Percentiles rank a stretch among this genome's conserved stretches.
These are phyloP conservation scores for Zoanthus solanderi DNA, from an alignment of 92 coral and sea anemone species.

Conservation along the genomic window DNA sequence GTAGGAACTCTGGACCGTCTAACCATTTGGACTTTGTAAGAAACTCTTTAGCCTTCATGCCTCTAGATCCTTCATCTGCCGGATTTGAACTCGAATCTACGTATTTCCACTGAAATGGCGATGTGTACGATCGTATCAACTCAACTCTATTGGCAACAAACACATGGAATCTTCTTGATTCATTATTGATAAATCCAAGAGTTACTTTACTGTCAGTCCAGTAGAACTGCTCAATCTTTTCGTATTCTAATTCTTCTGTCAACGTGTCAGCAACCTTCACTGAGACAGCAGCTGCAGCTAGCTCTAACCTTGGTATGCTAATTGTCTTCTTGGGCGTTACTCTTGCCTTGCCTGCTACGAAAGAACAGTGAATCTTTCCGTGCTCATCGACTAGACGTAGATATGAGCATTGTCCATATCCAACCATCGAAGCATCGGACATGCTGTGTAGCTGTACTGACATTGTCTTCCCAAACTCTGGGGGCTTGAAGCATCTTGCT, in stretches of 20 bases:
- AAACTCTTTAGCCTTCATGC: neutral
- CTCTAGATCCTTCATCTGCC: neutral
- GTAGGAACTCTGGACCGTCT: neutral
- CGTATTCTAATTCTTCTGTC: neutral
- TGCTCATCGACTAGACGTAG: neutral
- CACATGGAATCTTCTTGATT: neutral
- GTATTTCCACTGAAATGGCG: neutral
- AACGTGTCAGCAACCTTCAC: neutral
- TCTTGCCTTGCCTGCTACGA: neutral
- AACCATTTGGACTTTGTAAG: neutral
- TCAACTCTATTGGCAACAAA: neutral
- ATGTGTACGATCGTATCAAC: neutral
- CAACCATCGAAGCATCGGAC: neutral
- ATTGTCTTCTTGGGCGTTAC: neutral
- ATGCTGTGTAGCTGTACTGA: neutral
- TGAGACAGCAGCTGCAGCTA: slow-evolving; percentile 17
- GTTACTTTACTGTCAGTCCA: slow-evolving; percentile 4
- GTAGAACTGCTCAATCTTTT: neutral
- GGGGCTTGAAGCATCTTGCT: neutral
- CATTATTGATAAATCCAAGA: neutral
- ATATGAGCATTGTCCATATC: neutral
- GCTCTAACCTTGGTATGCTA: neutral
- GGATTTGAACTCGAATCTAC: neutral
- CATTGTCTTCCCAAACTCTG: neutral
- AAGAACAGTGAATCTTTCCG: neutral